Evolutionary conservation across 2,797 vertebrate genomes (phyloP).

Genomic region (Myotis pilosus): DNA sequence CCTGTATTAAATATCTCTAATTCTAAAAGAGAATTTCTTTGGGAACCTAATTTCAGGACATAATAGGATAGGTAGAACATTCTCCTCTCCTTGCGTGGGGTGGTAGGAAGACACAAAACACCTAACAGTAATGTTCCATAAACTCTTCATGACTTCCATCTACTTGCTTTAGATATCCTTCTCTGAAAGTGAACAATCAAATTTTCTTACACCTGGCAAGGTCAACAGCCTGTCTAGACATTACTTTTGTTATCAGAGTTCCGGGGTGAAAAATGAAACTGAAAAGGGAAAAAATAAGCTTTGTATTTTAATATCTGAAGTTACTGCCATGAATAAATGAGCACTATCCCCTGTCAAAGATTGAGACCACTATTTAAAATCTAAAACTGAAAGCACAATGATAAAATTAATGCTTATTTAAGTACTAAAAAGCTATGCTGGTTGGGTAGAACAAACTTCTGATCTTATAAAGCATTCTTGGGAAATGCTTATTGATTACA

Average conservation of each 20-base stretch:
- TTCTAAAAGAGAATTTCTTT: not conserved
- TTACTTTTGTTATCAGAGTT: not conserved
- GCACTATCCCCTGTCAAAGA: not conserved
- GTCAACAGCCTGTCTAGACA: not conserved
- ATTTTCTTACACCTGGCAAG: not conserved
- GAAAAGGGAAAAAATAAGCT: not conserved
- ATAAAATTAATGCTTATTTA: constrained; percentile 5
- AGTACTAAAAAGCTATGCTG: not conserved
- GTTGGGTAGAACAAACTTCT: not conserved
- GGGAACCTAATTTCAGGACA: not conserved
- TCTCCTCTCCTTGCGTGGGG: not conserved
- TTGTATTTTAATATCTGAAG: constrained; percentile 15
- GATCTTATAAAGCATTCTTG: not conserved
- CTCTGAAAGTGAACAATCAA: not conserved
- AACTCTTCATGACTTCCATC: not conserved
- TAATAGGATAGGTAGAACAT: not conserved
- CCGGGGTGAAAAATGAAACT: not conserved
- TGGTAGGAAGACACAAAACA: not conserved
- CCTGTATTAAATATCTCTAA: not conserved
- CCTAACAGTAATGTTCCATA: not conserved
- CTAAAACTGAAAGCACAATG: constrained; percentile 16
- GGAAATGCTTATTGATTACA: constrained; percentile 46
- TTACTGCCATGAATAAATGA: not conserved
- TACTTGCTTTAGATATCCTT: not conserved
- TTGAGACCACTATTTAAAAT: not conserved